Conservation (phyloP, 2,797 vertebrate species). For the Octomys mimax region DNA sequence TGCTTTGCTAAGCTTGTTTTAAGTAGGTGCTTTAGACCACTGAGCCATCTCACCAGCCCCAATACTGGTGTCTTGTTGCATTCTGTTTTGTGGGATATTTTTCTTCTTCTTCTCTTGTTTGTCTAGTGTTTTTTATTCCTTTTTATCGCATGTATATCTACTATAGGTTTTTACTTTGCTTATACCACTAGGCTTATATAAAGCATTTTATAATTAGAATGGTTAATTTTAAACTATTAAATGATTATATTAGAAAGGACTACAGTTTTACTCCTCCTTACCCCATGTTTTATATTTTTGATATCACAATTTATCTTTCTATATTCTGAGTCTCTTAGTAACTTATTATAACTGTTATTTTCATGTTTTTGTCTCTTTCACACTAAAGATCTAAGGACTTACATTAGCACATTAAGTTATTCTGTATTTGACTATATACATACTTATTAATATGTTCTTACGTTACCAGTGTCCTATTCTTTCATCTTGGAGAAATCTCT, state of each 20-base stretch:
- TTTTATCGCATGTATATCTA: not conserved
- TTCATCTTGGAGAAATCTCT: not conserved
- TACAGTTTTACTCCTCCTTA: not conserved
- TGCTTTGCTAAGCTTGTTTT: too few species aligned
- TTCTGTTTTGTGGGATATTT: not conserved
- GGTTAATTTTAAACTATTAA: not conserved
- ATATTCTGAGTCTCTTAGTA: not conserved
- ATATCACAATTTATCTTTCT: not conserved
- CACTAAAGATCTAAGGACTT: not conserved
- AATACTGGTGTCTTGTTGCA: not conserved
- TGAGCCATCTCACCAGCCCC: too few species aligned
- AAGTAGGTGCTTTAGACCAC: too few species aligned
- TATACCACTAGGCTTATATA: not conserved
- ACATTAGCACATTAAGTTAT: not conserved
- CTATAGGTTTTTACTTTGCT: not conserved
- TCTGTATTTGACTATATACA: not conserved
- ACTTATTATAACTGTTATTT: not conserved
- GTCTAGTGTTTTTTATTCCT: not conserved
- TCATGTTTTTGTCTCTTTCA: not conserved
- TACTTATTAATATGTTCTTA: not conserved
- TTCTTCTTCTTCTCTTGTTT: not conserved
- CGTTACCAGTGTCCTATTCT: not conserved
- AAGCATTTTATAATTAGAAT: not conserved
- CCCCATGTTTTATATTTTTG: not conserved
- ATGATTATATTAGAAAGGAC: not conserved